Conservation (phyloP, 2,797 vertebrate species). For the Gymnoscopelus microlampas region DNA sequence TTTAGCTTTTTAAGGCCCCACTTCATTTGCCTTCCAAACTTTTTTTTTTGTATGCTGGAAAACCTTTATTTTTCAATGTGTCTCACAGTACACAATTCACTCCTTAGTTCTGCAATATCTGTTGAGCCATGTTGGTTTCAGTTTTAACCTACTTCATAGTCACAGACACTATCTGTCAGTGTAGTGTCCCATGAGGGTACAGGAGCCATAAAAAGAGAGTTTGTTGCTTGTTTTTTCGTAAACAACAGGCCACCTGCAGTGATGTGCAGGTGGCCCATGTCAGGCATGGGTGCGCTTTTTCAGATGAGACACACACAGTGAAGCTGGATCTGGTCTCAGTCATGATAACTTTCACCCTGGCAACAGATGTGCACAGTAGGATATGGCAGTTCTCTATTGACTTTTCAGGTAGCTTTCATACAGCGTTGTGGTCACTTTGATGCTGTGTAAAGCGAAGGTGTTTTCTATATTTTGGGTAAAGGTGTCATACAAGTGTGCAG, state of each 20-base stretch:
- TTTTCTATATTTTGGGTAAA: too few relatives aligned
- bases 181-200: conserved; percentile 45
- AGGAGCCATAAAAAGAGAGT: conserved; percentile 61
- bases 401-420: not conserved
- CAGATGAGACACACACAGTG: conserved; percentile 9
- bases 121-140: conserved; percentile 47
- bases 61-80: too few relatives aligned
- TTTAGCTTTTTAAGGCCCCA: conserved; percentile 8
- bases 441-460: too few relatives aligned
- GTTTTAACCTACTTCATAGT: conserved; percentile 36
- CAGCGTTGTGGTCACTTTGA: not conserved
- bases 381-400: conserved; percentile 31
- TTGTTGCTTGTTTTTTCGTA: conserved; percentile 41
- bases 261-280: conserved; percentile 34
- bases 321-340: conserved; percentile 11
- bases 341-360: conserved; percentile 34
- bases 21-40: not conserved
- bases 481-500: not conserved
- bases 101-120: conserved; percentile 13
- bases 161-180: conserved; percentile 43
- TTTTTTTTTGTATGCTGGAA: too few relatives aligned
- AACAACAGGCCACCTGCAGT: conserved; percentile 58
- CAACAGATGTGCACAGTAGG: conserved; percentile 45
- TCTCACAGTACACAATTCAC: not conserved
- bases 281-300: conserved; percentile 42